Percentiles rank a stretch among this genome's conserved stretches.
phyloP scores from a whole-genome alignment of 2,888 invertebrate species.

The Chesias legatella region DNA sequence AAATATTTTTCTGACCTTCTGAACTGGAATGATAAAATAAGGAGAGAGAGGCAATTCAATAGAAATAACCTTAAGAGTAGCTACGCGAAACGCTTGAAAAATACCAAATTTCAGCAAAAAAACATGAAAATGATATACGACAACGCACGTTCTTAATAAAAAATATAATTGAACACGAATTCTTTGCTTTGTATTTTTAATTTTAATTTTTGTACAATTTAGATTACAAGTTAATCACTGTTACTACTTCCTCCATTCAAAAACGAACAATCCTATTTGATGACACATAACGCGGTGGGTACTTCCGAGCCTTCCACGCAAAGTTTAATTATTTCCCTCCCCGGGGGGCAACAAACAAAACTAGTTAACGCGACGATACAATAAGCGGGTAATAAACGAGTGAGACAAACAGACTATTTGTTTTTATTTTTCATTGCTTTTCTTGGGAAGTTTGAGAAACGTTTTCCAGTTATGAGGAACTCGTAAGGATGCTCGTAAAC shows the following conservation, averaged over 20 bases:
- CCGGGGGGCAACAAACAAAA: slow-evolving; percentile 36
- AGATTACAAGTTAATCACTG: too few relatives aligned
- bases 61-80: too few relatives aligned
- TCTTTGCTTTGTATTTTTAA: too few relatives aligned
- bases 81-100: too few relatives aligned
- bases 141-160: too few relatives aligned
- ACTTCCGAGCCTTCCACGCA: slow-evolving; percentile 3
- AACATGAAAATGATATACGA: too few relatives aligned
- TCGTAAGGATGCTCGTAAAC: slow-evolving; percentile 9
- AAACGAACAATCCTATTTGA: too few relatives aligned
- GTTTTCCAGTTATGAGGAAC: slow-evolving; percentile 23
- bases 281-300: neutral
- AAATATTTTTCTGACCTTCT: slow-evolving; percentile 22
- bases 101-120: too few relatives aligned
- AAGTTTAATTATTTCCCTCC: slow-evolving; percentile 28
- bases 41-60: too few relatives aligned
- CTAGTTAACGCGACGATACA: slow-evolving; percentile 68
- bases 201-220: too few relatives aligned
- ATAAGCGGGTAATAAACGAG: slow-evolving; percentile 65
- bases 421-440: slow-evolving; percentile 36
- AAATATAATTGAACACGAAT: too few relatives aligned
- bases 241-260: neutral
- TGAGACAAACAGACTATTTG: slow-evolving; percentile 45
- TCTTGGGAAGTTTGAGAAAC: slow-evolving; percentile 18
- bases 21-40: slow-evolving; percentile 4